Evolutionary conservation across 2,113 vertebrate genomes (phyloP).

Genomic region (Sinocyclocheilus grahami): DNA sequence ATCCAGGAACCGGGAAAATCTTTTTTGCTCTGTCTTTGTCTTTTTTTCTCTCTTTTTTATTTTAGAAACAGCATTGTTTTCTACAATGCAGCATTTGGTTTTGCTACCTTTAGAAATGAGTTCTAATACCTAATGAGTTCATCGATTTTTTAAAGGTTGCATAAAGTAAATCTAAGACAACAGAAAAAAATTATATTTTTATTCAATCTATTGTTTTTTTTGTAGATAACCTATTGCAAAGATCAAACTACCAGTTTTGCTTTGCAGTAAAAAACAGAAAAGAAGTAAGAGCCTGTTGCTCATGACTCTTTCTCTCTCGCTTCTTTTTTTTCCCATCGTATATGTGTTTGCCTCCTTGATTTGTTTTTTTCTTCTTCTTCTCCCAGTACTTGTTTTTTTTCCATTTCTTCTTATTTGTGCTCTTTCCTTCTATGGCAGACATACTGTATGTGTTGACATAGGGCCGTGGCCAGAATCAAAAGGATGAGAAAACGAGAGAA

Average conservation of each 20-base stretch:
- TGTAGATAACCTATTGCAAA: neutral
- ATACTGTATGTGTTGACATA: conserved; percentile 45
- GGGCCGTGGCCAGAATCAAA: conserved; percentile 12
- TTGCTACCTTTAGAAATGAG: conserved; percentile 13
- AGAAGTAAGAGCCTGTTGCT: neutral
- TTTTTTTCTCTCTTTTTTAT: conserved; percentile 42
- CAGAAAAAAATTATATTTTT: neutral
- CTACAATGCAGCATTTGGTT: conserved; percentile 19
- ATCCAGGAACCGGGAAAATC: conserved; percentile 69
- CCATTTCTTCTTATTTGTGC: conserved; percentile 26
- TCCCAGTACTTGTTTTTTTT: conserved; percentile 33
- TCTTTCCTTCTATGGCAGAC: conserved; percentile 48
- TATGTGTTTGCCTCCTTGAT: neutral
- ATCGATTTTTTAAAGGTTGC: neutral
- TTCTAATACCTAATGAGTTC: neutral
- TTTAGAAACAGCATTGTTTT: conserved; percentile 33
- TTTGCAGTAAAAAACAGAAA: neutral
- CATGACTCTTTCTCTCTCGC: conserved; percentile 7
- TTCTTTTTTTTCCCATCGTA: conserved; percentile 7
- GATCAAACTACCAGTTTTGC: neutral
- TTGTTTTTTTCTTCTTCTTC: conserved; percentile 49
- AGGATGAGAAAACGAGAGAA: neutral
- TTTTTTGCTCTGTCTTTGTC: conserved; percentile 47
- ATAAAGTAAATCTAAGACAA: too few relatives aligned
- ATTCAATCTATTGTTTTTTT: neutral